Conservation (phyloP, 2,888 invertebrate genomes). For the Ypsolopha scabrella region DNA sequence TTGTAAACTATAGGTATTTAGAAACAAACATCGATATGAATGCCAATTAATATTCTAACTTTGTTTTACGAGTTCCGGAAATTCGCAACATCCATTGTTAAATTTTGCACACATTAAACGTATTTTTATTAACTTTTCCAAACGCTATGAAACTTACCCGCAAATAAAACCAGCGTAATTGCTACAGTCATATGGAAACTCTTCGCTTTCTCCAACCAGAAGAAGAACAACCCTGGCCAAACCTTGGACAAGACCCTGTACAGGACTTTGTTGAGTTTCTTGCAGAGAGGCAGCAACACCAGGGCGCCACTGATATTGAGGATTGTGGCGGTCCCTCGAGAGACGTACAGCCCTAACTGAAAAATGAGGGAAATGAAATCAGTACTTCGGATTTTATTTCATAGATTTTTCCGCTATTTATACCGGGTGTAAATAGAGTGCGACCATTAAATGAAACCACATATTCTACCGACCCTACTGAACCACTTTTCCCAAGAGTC, state of each 20-base stretch:
- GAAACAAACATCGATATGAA: no score
- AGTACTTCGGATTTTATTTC: not conserved
- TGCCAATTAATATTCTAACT: no score
- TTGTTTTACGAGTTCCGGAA: no score
- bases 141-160: slow-evolving; percentile 55
- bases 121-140: not conserved
- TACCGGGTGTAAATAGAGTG: no score
- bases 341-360: slow-evolving; percentile 66
- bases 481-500: no score
- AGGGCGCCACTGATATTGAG: slow-evolving; percentile 53
- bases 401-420: not conserved
- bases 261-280: slow-evolving; percentile 56
- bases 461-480: no score
- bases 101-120: no score
- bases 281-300: slow-evolving; percentile 61
- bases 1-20: no score
- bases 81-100: no score
- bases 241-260: slow-evolving; percentile 40
- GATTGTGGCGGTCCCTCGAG: slow-evolving; percentile 66
- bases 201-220: slow-evolving; percentile 63
- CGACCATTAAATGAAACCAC: no score
- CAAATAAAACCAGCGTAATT: slow-evolving; percentile 52
- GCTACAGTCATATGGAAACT: slow-evolving; percentile 67
- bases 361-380: slow-evolving; percentile 16
- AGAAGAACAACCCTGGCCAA: slow-evolving; percentile 51